A percentile compares a stretch with the other conserved stretches of the same genome.
phyloP scores from a whole-genome alignment of 1,140 invertebrate species.

The Cataglyphis hispanica region DNA sequence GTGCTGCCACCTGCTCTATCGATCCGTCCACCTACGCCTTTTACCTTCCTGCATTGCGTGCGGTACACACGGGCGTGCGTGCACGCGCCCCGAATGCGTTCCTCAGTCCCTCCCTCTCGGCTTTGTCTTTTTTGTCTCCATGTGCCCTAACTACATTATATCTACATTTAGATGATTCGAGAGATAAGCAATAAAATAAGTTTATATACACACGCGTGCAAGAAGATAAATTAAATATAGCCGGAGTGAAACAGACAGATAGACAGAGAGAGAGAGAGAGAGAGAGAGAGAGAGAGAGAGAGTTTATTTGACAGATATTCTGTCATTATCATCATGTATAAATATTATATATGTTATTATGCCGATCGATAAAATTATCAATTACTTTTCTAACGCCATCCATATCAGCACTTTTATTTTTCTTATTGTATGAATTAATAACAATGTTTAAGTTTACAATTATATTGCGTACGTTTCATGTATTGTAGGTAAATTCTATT shows the following conservation, averaged over 20 bases:
- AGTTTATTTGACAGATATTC: not conserved
- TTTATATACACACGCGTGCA: not conserved
- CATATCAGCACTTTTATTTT: not conserved
- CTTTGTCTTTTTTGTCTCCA: not conserved
- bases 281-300: not conserved
- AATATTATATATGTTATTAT: not conserved
- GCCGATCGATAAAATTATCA: not conserved
- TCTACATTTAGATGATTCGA: not conserved
- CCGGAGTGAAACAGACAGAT: not conserved
- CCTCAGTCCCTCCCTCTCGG: too few species aligned
- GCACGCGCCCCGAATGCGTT: slow-evolving; percentile 18
- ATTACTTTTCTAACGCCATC: not conserved
- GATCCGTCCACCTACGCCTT: slow-evolving; percentile 59
- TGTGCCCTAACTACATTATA: not conserved
- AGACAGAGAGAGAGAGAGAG: not conserved
- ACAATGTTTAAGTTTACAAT: too few species aligned
- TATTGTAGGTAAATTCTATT: not conserved
- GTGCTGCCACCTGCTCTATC: slow-evolving; percentile 84
- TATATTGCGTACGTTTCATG: too few species aligned
- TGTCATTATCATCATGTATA: not conserved
- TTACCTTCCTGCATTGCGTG: slow-evolving; percentile 60
- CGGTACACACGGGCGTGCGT: slow-evolving; percentile 51
- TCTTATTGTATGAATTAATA: not conserved
- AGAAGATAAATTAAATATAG: not conserved
- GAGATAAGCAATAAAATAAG: slow-evolving; percentile 32